These are phyloP conservation scores for Diachasmimorpha longicaudata DNA, from an alignment of 1,140 invertebrate species.

Conservation along the genomic window DNA sequence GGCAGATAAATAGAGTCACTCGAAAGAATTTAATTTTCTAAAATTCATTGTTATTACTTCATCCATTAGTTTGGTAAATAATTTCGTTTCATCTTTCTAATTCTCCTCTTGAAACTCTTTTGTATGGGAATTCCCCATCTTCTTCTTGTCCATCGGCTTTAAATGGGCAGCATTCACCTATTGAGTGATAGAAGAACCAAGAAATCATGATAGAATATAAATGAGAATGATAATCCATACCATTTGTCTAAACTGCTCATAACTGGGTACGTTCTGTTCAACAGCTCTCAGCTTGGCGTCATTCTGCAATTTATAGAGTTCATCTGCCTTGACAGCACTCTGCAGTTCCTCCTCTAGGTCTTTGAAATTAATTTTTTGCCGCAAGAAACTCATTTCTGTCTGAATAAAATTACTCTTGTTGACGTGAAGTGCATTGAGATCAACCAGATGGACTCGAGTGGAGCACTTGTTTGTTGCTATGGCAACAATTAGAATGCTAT, in stretches of 20 bases:
- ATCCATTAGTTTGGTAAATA: too few relatives aligned
- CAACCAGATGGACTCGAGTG: not conserved
- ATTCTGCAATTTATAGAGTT: constrained; percentile 66
- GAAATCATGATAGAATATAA: not conserved
- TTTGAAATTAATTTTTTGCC: constrained; percentile 48
- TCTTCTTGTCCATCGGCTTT: constrained; percentile 44
- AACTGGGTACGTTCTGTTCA: constrained; percentile 62
- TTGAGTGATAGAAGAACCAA: not conserved
- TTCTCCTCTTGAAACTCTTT: constrained; percentile 37
- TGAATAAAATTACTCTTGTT: not conserved
- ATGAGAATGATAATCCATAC: constrained; percentile 32
- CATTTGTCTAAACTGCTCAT: constrained; percentile 67
- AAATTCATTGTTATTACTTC: too few relatives aligned
- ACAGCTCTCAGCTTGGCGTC: constrained; percentile 69
- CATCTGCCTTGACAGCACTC: constrained; percentile 56
- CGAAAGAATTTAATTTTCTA: too few relatives aligned
- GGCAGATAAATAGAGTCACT: too few relatives aligned
- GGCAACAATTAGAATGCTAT: not conserved
- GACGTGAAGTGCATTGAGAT: not conserved
- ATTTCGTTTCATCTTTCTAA: not conserved
- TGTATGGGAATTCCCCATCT: constrained; percentile 24
- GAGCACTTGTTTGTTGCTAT: constrained; percentile 19
- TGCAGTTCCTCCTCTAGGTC: constrained; percentile 55
- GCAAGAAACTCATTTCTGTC: constrained; percentile 41
- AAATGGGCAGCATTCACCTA: constrained; percentile 58